These are phyloP conservation scores for Momotus momota DNA, from an alignment of 2,797 vertebrate species.

Conservation along the genomic window DNA sequence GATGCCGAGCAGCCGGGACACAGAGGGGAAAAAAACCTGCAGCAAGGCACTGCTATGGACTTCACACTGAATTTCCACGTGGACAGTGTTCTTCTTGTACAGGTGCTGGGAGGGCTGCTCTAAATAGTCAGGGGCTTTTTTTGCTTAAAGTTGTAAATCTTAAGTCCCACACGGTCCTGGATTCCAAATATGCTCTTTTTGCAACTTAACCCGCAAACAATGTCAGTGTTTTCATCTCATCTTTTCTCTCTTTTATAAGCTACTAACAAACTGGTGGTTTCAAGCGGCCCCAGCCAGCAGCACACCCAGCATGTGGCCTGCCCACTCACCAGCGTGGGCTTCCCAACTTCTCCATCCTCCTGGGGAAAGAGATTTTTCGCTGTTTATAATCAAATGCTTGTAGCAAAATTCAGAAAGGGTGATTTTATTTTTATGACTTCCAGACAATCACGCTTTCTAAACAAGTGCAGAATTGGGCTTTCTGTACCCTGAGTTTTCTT, in stretches of 20 bases:
- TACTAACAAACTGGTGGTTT: neutral
- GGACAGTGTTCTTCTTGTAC: neutral
- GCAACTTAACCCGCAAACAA: neutral
- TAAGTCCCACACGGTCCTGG: neutral
- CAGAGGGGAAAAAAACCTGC: neutral
- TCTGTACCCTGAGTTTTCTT: neutral
- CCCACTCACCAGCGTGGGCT: neutral
- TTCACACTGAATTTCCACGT: neutral
- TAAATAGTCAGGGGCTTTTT: accelerated
- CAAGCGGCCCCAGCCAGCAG: neutral
- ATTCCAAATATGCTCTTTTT: neutral
- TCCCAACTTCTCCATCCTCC: neutral
- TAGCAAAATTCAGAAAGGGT: neutral
- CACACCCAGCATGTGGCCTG: neutral
- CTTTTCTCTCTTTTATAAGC: neutral
- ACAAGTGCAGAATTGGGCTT: neutral
- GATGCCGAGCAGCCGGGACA: neutral
- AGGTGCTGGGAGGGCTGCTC: neutral
- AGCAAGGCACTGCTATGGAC: neutral
- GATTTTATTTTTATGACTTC: neutral
- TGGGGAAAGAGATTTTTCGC: neutral
- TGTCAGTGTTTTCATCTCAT: neutral
- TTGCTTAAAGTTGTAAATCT: neutral
- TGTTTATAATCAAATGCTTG: neutral
- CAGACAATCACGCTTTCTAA: neutral